Percentiles rank a stretch among this genome's conserved stretches.
phyloP scores from a whole-genome alignment of 2,113 vertebrate species.

The Leptodactylus fuscus region DNA sequence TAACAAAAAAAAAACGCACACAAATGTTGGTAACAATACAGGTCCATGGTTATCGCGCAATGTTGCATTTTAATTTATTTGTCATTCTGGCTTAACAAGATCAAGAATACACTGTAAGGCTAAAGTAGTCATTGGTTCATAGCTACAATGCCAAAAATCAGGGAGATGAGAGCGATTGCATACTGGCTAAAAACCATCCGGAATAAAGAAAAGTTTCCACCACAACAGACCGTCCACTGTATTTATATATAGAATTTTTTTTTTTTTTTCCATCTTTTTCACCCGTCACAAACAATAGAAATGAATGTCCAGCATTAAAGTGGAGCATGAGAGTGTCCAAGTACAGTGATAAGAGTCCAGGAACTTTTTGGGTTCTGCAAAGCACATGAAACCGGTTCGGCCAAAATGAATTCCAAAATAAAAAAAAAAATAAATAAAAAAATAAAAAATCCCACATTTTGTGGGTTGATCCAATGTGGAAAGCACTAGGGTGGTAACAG shows the following conservation, averaged over 20 bases:
- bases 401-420: too few species aligned
- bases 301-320: background rate
- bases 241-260: too few species aligned
- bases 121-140: constrained; percentile 47
- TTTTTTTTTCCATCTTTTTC: too few species aligned
- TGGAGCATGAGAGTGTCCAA: background rate
- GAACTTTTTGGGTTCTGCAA: background rate
- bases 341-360: constrained; percentile 9
- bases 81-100: constrained; percentile 5
- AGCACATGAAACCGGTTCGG: background rate
- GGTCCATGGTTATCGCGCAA: background rate
- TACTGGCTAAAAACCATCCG: background rate
- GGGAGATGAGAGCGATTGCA: background rate
- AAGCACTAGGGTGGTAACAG: background rate
- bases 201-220: too few species aligned
- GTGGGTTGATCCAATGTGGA: background rate
- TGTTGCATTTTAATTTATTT: constrained; percentile 16
- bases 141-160: background rate
- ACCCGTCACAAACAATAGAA: background rate
- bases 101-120: constrained; percentile 35
- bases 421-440: background rate
- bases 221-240: too few species aligned
- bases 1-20: background rate
- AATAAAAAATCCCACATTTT: background rate
- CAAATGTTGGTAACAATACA: background rate